Conservation (phyloP, 2,888 invertebrate species). For the Hololepta plana region DNA sequence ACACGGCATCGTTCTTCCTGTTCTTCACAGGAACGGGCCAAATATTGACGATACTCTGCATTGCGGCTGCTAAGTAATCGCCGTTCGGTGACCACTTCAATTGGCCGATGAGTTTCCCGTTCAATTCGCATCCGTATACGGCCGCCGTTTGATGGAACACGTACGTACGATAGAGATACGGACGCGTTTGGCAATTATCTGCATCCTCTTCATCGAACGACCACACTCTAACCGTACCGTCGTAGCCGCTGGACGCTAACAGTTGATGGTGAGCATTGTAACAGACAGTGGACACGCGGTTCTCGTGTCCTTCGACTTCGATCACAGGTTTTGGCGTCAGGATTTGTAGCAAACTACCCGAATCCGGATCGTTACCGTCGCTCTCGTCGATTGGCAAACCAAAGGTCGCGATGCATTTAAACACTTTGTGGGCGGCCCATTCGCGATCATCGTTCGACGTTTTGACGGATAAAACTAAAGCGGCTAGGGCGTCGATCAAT, state of each 20-base stretch:
- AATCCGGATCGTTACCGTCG: conserved; percentile 30
- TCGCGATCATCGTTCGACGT: conserved; percentile 32
- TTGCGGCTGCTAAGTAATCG: conserved; percentile 34
- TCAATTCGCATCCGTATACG: conserved; percentile 30
- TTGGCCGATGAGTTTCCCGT: conserved; percentile 29
- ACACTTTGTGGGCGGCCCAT: conserved; percentile 42
- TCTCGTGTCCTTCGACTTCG: conserved; percentile 36
- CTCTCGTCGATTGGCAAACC: conserved; percentile 18
- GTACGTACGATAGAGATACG: conserved; percentile 28
- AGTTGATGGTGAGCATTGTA: conserved; percentile 29
- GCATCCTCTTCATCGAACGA: conserved; percentile 17
- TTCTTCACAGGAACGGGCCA: conserved; percentile 30
- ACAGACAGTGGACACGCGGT: conserved; percentile 27
- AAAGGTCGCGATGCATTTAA: conserved; percentile 29
- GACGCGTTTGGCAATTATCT: conserved; percentile 16
- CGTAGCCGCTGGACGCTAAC: conserved; percentile 38
- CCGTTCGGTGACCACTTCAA: conserved; percentile 35
- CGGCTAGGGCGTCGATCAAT: conserved; percentile 38
- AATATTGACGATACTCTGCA: conserved; percentile 34
- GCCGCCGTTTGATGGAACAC: conserved; percentile 32
- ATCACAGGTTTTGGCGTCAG: conserved; percentile 16
- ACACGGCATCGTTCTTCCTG: conserved; percentile 14
- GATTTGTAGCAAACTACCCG: conserved; percentile 13
- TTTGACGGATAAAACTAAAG: conserved; percentile 36
- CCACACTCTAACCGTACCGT: conserved; percentile 43